These are phyloP conservation scores for Montifringilla adamsi DNA, from an alignment of 2,113 vertebrate genomes.

Conservation along the genomic window DNA sequence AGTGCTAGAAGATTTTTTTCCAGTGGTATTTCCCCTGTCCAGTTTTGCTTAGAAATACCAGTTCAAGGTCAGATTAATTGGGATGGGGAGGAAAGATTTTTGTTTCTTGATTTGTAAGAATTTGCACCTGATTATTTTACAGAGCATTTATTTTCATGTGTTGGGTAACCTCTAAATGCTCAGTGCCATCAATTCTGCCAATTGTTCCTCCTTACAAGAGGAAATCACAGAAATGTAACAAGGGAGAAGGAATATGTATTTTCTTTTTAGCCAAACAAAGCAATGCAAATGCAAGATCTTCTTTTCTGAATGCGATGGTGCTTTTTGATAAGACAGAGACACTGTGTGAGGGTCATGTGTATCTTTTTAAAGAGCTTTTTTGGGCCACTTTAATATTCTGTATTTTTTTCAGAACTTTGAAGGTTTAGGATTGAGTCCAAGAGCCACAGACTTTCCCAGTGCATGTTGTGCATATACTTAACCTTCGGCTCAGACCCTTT, in stretches of 20 bases:
- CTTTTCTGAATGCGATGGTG: neutral
- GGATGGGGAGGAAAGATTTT: neutral
- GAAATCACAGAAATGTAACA: neutral
- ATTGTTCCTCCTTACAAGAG: neutral
- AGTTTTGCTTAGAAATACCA: neutral
- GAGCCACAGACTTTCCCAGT: neutral
- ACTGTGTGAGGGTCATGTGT: accelerated
- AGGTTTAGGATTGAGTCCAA: neutral
- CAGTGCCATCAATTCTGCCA: neutral
- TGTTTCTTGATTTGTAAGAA: neutral
- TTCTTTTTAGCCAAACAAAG: neutral
- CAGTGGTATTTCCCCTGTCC: neutral
- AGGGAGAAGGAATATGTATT: neutral
- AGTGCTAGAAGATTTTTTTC: neutral
- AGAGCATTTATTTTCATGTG: neutral
- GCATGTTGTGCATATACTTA: neutral
- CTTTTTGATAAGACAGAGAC: neutral
- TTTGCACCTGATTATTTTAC: neutral
- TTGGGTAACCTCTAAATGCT: neutral
- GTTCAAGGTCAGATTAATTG: neutral
- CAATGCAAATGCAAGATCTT: neutral
- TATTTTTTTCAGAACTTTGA: neutral
- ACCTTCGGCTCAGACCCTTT: neutral
- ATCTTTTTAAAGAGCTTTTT: neutral
- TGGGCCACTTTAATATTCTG: neutral